These are phyloP conservation scores for Anarsia innoxiella DNA, from an alignment of 2,888 invertebrate species.

Conservation along the genomic window DNA sequence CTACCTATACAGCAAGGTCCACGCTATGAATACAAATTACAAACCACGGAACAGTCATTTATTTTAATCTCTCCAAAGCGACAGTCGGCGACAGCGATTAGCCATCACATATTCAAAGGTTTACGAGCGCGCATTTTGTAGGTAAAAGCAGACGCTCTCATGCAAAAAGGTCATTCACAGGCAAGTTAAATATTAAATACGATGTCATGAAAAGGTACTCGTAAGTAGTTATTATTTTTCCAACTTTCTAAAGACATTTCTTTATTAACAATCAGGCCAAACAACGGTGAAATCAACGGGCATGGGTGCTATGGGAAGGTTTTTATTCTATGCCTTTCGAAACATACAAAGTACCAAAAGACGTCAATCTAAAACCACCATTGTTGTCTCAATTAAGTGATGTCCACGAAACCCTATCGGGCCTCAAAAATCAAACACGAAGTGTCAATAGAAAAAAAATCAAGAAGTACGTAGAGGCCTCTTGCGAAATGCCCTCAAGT, in stretches of 20 bases:
- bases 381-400: slow-evolving; percentile 44
- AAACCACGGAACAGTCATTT: not conserved
- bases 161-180: too few species aligned
- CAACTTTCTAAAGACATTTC: too few species aligned
- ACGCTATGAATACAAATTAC: slow-evolving; percentile 5
- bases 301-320: not conserved
- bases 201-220: too few species aligned
- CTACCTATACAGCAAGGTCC: too few species aligned
- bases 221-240: too few species aligned
- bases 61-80: not conserved
- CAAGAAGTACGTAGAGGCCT: slow-evolving; percentile 50
- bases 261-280: slow-evolving; percentile 4
- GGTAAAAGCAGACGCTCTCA: too few species aligned
- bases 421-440: slow-evolving; percentile 56
- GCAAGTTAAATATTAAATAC: too few species aligned
- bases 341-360: slow-evolving; percentile 6
- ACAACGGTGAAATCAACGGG: slow-evolving; percentile 1
- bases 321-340: slow-evolving; percentile 1
- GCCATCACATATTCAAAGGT: too few species aligned
- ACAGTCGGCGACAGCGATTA: not conserved
- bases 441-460: slow-evolving; percentile 39
- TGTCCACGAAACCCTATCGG: slow-evolving; percentile 54
- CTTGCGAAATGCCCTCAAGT: slow-evolving; percentile 55
- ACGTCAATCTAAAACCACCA: slow-evolving; percentile 16
- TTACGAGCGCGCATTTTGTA: too few species aligned